Evolutionary conservation across 2,113 vertebrate genomes (phyloP), one percentile per base, ranked within the genome.

Genomic region (Erinaceus europaeus): DNA sequence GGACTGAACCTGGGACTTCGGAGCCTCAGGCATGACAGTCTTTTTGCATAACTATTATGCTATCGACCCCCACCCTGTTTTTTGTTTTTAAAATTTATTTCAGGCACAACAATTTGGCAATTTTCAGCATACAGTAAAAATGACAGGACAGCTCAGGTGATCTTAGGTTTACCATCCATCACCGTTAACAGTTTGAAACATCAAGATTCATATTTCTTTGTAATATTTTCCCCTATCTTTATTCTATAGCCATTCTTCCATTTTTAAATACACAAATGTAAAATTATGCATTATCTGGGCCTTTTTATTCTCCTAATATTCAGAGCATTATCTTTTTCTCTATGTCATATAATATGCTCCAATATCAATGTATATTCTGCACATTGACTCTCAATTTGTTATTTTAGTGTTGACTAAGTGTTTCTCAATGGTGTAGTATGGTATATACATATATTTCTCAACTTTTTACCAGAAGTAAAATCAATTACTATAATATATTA

Each of bases 71-170:
- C n/a, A n/a, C n/a, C n/a, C n/a, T n/a, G n/a, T n/a, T n/a, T n/a
- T n/a, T n/a, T n/a, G n/a, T n/a, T n/a, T n/a, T n/a, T n/a, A n/a
- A n/a, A n/a, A n/a, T n/a, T n/a, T n/a, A n/a, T n/a, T n/a, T n/a
- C n/a, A n/a, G 20, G 29, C 2, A 40, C 38, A 79, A 68, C 86
- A 86, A 5, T 67, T 46, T 73, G 65, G 79, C 29, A 92, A 73
- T 84, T 88, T 77, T 25, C 53, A 81, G 20, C n/a, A 48, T 82
- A 82, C 93, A 84, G 57, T n/a, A 81, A 88, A 55, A 85, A 78
- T 23, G 79, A 72, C 25, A 55, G 23, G 14, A 38, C 34, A 59
- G 4, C 2, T 34, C 34, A 62, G 50, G 23, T 21, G 27, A 71
- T 76, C 62, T 79, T 64, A 59, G 21, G 12, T 53, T 91, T 52